phyloP scores from a whole-genome alignment of 2,797 vertebrate genomes.

The Megaceryle alcyon region DNA sequence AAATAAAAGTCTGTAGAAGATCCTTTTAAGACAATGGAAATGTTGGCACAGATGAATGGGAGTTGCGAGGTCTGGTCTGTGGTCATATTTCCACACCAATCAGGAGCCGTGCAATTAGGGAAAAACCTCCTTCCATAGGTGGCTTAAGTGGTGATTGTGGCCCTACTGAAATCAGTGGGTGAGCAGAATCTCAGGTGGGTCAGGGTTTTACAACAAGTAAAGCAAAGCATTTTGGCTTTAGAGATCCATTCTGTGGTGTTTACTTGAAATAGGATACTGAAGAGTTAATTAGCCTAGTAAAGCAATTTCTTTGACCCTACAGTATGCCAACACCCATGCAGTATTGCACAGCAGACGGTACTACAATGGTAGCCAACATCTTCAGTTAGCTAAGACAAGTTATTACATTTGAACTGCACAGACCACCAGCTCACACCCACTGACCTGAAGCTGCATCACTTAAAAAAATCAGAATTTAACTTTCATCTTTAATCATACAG shows the following conservation, averaged over 20 bases:
- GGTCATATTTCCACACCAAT: background rate
- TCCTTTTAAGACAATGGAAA: background rate
- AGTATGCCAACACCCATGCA: background rate
- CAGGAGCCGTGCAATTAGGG: rapidly evolving
- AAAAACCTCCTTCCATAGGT: background rate
- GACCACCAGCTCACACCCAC: background rate
- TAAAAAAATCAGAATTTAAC: background rate
- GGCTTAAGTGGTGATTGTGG: background rate
- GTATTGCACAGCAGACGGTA: rapidly evolving
- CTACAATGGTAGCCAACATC: rapidly evolving
- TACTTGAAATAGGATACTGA: background rate
- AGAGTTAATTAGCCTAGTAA: background rate
- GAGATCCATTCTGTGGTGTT: background rate
- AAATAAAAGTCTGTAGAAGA: background rate
- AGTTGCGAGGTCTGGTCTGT: background rate
- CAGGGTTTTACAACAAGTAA: background rate
- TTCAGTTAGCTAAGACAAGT: background rate
- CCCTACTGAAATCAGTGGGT: background rate
- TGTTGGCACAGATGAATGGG: background rate
- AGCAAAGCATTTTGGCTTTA: background rate
- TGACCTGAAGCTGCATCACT: background rate
- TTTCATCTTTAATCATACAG: background rate
- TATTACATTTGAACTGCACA: background rate
- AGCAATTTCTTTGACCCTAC: background rate
- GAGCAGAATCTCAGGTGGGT: background rate